Evolutionary conservation across 2,113 vertebrate genomes (phyloP), one percentile per base, ranked within the genome.

Genomic region (Lathamus discolor): DNA sequence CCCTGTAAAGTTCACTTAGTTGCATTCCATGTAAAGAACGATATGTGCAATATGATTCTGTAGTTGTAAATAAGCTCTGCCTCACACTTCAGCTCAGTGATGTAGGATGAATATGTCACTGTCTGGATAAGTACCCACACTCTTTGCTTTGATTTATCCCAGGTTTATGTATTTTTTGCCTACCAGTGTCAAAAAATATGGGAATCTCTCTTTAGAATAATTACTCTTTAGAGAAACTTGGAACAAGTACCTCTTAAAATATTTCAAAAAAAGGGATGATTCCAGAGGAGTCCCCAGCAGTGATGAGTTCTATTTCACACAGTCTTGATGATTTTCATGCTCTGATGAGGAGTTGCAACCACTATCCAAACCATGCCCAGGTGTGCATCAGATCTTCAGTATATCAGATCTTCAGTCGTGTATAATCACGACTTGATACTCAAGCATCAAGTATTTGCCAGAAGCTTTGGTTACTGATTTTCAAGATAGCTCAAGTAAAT

Each of bases 341-440:
- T 46, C 64, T 28, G 9, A 92, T 31, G 9, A 92, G 44, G 33
- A 88, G 43, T 23, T 57, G 39, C 80, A 76, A 72, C 68, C 28
- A 23, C 29, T 41, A 17, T n/a, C 48, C 48, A 44, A 91, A 75
- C 59, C 31, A 31, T 0, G 3, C 15, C 35, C 77, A 63, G 73
- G 20, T 43, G 59, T 37, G 31, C 0, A 0, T 28, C 17, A 4
- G 7, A 55, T 46, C 59, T 73, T 77, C 73, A 63, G 29, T 55
- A 46, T 46, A 0, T n/a, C 17, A 4, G 7, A 55, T 41, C 59
- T 73, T 81, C 73, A 63, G 29, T 55, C 6, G 3, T 48, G 20
- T 48, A 48, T 48, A 48, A 48, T 48, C 16, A 15, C 0, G 0
- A 66, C 54, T 74, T 4, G 1, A 17, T 13, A 51, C 31, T 43